Base-by-base conservation (phyloP, 2,888 invertebrate species). In the Amaurobius ferox region DNA sequence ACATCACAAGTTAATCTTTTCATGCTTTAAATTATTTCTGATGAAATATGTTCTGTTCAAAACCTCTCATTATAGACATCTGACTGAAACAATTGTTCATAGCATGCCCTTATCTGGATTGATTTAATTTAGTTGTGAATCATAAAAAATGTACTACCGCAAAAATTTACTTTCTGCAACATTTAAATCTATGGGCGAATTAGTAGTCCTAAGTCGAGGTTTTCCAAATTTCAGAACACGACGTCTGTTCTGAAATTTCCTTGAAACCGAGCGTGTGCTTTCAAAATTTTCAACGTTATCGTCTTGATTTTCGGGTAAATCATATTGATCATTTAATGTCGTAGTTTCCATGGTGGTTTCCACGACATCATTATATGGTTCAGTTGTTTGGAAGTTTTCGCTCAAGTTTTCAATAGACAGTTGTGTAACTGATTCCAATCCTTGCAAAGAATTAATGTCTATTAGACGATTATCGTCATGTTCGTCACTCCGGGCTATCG, bases 181-280 rank as follows among this genome's bases (percentile, higher is more conserved):
- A 29, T 83, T 76, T 16, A 80, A 30, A 16, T 80, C 68, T 30
- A 61, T 26, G 13, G 81, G 76, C 0, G 67, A 67, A n/a, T 66
- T 40, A 0, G 78, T 78, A 6, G 61, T 61, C 28, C 67, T 78
- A 1, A 78, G 68, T 26, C 73, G 72, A 11, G 85, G 85, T 32
- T 85, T 85, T 11, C 85, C 85, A 32, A 85, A 85, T 30, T 85
- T 85, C n/a, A 85, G 77, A n/a, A 85, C 40, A 1, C 85, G 72
- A 3, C 78, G 78, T 29, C 85, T 72, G n/a, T 73, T 85, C 19
- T 79, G 85, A 28, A 85, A 78, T 26, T 85, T 85, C 28, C 78
- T 85, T 16, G 19, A 7, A 44, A 73, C 39, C 0, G 78, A 61
- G 0, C 85, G 78, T 1, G 67, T 78, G 26, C 85, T 78, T 61